Percentiles rank a stretch among this genome's conserved stretches.
Evolutionary conservation across 2,113 vertebrate species (phyloP).

Genomic region (Lagopus leucura): DNA sequence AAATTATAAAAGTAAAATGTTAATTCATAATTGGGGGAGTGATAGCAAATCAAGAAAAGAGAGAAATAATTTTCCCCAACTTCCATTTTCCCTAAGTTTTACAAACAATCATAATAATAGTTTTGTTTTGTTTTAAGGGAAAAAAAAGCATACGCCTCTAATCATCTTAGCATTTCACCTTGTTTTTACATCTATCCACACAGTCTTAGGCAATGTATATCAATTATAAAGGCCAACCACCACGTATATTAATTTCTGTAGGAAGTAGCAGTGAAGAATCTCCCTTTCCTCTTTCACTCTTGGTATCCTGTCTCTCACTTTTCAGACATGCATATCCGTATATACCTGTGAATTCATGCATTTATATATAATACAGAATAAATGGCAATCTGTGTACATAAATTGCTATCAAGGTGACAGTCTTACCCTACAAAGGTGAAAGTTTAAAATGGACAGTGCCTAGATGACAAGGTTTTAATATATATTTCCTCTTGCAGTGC

Average conservation of each 20-base stretch:
- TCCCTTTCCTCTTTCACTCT: not conserved
- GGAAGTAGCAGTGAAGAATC: not conserved
- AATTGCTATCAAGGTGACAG: not conserved
- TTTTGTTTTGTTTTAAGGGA: not conserved
- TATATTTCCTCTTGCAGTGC: not conserved
- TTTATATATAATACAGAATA: not conserved
- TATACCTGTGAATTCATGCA: accelerated
- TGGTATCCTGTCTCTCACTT: not conserved
- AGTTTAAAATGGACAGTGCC: not conserved
- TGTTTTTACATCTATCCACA: not conserved
- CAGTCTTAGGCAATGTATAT: not conserved
- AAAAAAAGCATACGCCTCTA: not conserved
- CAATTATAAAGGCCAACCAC: not conserved
- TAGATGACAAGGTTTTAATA: not conserved
- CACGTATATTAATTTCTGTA: not conserved
- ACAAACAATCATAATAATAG: accelerated
- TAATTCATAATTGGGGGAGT: conserved; percentile 52
- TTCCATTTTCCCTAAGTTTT: conserved; percentile 14
- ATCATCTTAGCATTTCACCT: not conserved
- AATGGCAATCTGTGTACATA: not conserved
- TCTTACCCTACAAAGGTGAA: not conserved
- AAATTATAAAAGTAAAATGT: conserved; percentile 61
- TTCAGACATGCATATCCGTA: not conserved
- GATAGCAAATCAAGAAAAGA: not conserved
- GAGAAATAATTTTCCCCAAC: not conserved